Evolutionary conservation across 1,140 invertebrate species (phyloP).

Genomic region (Colletes latitarsis): DNA sequence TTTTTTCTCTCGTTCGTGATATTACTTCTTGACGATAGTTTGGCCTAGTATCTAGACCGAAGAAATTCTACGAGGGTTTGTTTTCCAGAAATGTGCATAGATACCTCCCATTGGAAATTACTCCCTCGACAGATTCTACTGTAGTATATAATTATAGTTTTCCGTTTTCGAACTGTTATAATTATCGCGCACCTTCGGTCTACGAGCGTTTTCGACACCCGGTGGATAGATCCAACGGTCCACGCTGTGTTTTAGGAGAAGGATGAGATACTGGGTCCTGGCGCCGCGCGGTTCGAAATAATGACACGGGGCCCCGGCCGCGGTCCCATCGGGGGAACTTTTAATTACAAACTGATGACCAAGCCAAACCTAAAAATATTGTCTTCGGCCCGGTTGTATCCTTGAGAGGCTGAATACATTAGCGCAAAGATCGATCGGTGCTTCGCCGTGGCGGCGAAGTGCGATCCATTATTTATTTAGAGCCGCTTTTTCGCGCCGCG

Average conservation of each 20-base stretch:
- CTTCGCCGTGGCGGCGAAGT: conserved; percentile 38
- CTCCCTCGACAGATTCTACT: too few relatives aligned
- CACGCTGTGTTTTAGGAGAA: conserved; percentile 71
- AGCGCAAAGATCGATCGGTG: conserved; percentile 63
- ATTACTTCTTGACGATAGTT: too few relatives aligned
- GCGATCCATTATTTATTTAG: conserved; percentile 59
- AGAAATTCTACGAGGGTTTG: too few relatives aligned
- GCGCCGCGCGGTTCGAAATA: conserved; percentile 79
- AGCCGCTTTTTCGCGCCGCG: conserved; percentile 26
- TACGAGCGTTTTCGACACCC: conserved; percentile 63
- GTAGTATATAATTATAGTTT: too few relatives aligned
- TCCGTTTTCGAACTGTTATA: too few relatives aligned
- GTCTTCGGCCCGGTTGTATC: conserved; percentile 72
- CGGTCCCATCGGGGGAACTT: conserved; percentile 76
- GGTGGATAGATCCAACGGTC: conserved; percentile 65
- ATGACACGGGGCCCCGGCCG: conserved; percentile 74
- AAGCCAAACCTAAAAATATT: conserved; percentile 80
- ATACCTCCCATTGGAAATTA: too few relatives aligned
- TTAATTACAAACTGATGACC: conserved; percentile 81
- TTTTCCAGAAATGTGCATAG: too few relatives aligned
- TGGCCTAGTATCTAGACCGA: too few relatives aligned
- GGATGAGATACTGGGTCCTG: conserved; percentile 78
- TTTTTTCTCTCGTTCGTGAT: too few relatives aligned
- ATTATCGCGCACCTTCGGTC: too few relatives aligned
- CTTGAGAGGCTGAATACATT: conserved; percentile 62